A percentile compares a stretch with the other conserved stretches of the same genome.
These are phyloP conservation scores for Anastrepha obliqua DNA, from an alignment of 1,140 invertebrate genomes.

Conservation along the genomic window DNA sequence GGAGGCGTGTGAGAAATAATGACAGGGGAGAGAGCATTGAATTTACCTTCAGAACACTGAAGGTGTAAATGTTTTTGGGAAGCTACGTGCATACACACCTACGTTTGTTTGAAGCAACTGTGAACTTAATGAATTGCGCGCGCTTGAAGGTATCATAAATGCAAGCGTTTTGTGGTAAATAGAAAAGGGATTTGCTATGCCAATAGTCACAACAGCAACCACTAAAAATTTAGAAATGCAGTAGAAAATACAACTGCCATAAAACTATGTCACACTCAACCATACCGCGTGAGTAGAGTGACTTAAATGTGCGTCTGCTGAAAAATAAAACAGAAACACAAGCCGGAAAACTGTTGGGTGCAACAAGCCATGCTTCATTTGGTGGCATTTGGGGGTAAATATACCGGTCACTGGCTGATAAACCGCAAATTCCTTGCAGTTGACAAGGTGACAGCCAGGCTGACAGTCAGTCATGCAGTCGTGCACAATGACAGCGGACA, in stretches of 20 bases:
- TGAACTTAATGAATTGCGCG: background rate
- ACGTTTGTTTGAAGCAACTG: background rate
- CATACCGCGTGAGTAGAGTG: background rate
- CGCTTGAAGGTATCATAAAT: background rate
- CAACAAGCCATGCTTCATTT: slow-evolving; percentile 13
- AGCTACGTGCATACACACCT: background rate
- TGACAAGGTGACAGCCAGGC: background rate
- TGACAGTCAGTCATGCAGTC: background rate
- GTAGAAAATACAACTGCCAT: background rate
- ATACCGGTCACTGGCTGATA: background rate
- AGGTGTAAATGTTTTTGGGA: background rate
- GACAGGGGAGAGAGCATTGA: background rate
- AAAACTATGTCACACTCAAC: background rate
- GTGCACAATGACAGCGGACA: background rate
- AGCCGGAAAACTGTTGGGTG: background rate
- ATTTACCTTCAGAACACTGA: background rate
- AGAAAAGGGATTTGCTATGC: background rate
- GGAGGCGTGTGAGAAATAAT: background rate
- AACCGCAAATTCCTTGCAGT: background rate
- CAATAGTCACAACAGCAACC: background rate
- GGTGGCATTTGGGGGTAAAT: background rate
- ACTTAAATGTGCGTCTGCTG: background rate
- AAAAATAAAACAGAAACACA: background rate
- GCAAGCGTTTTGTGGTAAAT: background rate
- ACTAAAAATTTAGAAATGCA: background rate